Base-by-base conservation (phyloP, 2,113 vertebrate genomes). In the Spilogale gracilis region DNA sequence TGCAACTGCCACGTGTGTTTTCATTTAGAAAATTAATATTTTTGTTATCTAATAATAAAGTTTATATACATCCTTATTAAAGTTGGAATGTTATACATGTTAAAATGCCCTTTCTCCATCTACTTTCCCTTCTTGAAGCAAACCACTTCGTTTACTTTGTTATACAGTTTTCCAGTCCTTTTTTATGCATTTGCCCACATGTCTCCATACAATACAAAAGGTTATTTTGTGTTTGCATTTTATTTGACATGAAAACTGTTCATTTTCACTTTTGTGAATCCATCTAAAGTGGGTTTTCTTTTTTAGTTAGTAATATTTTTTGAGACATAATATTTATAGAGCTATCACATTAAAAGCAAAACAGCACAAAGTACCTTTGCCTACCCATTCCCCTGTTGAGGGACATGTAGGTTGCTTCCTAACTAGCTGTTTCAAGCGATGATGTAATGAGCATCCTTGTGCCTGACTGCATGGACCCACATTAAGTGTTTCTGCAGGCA, bases 211-310 rank as follows among this genome's bases (percentile, higher is more conserved):
- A 78, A 79, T 25, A 27, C 4, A 88, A 71, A 71, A 5, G 61
- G 11, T 69, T 90, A 90, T 82, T 86, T 89, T 80, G 56, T 94
- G 58, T 82, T 95, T 93, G 52, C 2, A 18, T 74, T 95, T 91
- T 45, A 88, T 91, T 73, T 52, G 81, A 73, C 54, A 45, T 52
- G 32, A 84, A 83, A 95, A 84, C 3, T 50, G 67, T 73, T 73
- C 20, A 38, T 87, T 74, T 78, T 84, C 21, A 30, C 81, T 74
- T 78, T 63, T 80, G 25, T 60, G 23, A 48, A 63, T 60, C 45
- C 58, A 71, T 52, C 43, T 82, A 13, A 92, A 60, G 79, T 4
- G 6, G 38, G 38, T 38, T 32, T 52, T 73, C 69, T 52, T 38
- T 97, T 94, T 78, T 1, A 58, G 30, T 69, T 23, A 76, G 32